These are phyloP conservation scores for Bos javanicus DNA, from an alignment of 2,113 vertebrate genomes.

Conservation along the genomic window DNA sequence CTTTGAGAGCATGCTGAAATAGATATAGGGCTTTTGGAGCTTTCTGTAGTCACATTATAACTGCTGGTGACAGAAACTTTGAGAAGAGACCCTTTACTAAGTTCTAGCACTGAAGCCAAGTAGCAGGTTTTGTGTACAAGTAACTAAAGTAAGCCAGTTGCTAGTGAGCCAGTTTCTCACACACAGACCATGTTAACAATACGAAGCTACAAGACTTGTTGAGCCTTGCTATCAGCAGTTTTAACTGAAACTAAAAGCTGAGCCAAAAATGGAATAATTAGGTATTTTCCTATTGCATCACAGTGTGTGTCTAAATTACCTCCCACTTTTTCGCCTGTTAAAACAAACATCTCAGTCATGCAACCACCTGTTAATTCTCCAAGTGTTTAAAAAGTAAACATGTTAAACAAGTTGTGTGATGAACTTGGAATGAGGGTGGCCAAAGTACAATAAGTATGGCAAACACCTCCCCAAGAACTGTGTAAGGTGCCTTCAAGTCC, in stretches of 20 bases:
- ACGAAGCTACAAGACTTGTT: background rate
- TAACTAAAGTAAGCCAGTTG: background rate
- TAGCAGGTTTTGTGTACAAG: background rate
- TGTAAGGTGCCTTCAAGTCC: background rate
- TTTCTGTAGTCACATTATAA: background rate
- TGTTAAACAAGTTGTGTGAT: constrained; percentile 51
- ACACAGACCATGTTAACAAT: background rate
- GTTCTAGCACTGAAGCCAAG: background rate
- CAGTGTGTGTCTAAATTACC: constrained; percentile 36
- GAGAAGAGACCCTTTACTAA: background rate
- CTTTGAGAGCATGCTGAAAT: background rate
- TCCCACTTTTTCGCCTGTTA: constrained; percentile 57
- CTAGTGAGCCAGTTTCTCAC: background rate
- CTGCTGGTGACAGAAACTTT: background rate
- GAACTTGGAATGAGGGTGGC: constrained; percentile 10
- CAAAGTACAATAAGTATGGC: background rate
- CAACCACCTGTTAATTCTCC: constrained; percentile 54
- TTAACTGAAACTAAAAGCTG: constrained; percentile 58
- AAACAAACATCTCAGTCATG: constrained; percentile 64
- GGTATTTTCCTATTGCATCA: constrained; percentile 68
- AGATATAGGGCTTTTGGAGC: background rate
- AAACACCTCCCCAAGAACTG: background rate
- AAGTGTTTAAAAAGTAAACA: constrained; percentile 60
- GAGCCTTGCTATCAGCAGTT: constrained; percentile 47
- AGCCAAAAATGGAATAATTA: constrained; percentile 60